Evolutionary conservation across 64 coral and sea anemone species (phyloP).

Genomic region (Acropora yongei): DNA sequence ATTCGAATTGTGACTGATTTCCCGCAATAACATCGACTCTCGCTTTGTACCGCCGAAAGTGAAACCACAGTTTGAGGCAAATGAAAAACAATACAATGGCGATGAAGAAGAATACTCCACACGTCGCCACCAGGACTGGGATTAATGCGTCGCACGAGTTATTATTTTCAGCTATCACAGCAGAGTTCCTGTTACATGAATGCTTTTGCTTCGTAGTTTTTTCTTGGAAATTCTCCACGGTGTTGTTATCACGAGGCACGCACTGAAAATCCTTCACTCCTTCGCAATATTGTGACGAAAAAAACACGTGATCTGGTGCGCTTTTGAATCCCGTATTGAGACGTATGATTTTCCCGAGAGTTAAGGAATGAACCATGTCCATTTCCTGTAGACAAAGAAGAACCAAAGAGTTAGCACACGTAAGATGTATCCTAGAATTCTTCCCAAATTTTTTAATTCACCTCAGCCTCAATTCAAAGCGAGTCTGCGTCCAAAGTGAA

Average conservation of each 20-base stretch:
- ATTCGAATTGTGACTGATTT: background rate
- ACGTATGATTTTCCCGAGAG: constrained; percentile 77
- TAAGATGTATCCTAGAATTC: too few species aligned
- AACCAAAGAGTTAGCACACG: background rate
- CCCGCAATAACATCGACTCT: background rate
- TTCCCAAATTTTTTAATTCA: background rate
- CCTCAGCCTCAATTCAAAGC: too few species aligned
- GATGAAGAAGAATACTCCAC: background rate
- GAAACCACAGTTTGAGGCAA: background rate
- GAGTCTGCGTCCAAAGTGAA: too few species aligned
- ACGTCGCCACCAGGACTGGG: background rate
- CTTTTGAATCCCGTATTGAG: constrained; percentile 72
- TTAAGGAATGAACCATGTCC: constrained; percentile 71
- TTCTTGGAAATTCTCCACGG: background rate
- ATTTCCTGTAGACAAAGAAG: constrained; percentile 53
- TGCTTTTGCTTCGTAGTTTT: constrained; percentile 4
- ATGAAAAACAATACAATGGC: background rate
- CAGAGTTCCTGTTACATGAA: background rate
- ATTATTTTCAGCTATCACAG: background rate
- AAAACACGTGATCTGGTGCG: constrained; percentile 78
- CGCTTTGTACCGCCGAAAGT: background rate
- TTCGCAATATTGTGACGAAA: constrained; percentile 67
- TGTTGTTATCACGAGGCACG: constrained; percentile 32
- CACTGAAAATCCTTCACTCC: constrained; percentile 66
- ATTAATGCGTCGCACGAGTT: background rate